Conservation (phyloP, 1,140 invertebrate genomes). For the Calephelis virginiensis region DNA sequence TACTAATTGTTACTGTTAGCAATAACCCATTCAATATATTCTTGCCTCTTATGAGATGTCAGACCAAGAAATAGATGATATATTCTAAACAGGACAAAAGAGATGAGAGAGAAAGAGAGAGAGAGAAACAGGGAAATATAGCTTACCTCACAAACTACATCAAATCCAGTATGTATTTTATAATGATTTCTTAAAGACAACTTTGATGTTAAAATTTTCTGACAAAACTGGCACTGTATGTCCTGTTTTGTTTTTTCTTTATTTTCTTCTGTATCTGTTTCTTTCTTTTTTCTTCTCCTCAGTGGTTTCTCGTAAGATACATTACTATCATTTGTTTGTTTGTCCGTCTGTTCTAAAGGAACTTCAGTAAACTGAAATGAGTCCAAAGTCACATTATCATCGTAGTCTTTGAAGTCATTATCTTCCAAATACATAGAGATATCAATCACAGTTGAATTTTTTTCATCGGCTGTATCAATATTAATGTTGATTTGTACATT, state of each 20-base stretch:
- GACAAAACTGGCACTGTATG: constrained; percentile 65
- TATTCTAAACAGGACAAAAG: no score
- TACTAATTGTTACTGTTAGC: no score
- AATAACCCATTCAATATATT: no score
- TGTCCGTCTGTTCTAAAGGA: constrained; percentile 20
- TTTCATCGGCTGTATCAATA: constrained; percentile 33
- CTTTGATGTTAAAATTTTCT: constrained; percentile 61
- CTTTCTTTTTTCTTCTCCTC: constrained; percentile 32
- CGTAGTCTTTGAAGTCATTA: constrained; percentile 47
- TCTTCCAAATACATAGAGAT: constrained; percentile 44
- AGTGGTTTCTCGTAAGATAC: constrained; percentile 27
- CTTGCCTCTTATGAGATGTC: no score
- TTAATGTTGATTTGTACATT: constrained; percentile 42
- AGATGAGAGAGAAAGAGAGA: no score
- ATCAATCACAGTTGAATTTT: constrained; percentile 36
- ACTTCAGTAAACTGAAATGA: constrained; percentile 35
- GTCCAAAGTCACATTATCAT: constrained; percentile 50
- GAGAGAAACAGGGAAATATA: no score
- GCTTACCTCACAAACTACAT: constrained; percentile 64
- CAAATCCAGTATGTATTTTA: constrained; percentile 68
- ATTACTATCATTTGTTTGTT: constrained; percentile 22
- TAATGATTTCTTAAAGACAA: constrained; percentile 62
- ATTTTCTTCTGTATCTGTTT: constrained; percentile 35
- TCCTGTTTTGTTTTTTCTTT: constrained; percentile 41
- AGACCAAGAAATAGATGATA: no score